A percentile compares a stretch with the other conserved stretches of the same genome.
These are phyloP conservation scores for Lytechinus variegatus DNA, from an alignment of 35 echinoderm and acorn worm species.

Conservation along the genomic window DNA sequence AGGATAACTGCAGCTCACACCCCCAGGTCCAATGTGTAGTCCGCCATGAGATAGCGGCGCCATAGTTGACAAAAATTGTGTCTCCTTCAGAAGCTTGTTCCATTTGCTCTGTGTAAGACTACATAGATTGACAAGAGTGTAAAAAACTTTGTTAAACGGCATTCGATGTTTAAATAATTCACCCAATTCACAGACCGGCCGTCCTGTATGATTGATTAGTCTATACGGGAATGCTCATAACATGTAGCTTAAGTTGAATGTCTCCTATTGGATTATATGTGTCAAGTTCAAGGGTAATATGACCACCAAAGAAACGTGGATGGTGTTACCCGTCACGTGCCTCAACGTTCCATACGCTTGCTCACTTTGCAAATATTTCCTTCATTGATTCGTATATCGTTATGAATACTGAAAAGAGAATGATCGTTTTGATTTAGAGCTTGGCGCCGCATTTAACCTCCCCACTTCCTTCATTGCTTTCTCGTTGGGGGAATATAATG, in stretches of 20 bases:
- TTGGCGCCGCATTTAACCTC: background rate
- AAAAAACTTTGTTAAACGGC: background rate
- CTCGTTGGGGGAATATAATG: background rate
- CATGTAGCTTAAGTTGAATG: background rate
- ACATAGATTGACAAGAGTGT: background rate
- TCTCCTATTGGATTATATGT: background rate
- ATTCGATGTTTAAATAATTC: background rate
- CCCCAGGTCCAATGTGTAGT: background rate
- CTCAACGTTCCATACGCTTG: background rate
- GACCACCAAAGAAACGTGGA: background rate
- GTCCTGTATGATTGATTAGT: background rate
- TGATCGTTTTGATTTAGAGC: background rate
- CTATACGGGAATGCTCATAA: background rate
- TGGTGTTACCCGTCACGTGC: background rate
- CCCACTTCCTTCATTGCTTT: background rate
- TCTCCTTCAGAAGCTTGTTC: background rate
- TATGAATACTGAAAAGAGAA: background rate
- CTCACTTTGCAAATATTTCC: background rate
- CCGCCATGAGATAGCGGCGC: background rate
- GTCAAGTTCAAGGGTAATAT: background rate
- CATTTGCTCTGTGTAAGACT: background rate
- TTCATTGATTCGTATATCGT: background rate
- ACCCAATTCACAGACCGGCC: background rate
- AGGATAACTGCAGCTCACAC: background rate
- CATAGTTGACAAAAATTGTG: background rate